Conservation (phyloP, 2,113 vertebrate species). For the Neolamprologus fasciatus region DNA sequence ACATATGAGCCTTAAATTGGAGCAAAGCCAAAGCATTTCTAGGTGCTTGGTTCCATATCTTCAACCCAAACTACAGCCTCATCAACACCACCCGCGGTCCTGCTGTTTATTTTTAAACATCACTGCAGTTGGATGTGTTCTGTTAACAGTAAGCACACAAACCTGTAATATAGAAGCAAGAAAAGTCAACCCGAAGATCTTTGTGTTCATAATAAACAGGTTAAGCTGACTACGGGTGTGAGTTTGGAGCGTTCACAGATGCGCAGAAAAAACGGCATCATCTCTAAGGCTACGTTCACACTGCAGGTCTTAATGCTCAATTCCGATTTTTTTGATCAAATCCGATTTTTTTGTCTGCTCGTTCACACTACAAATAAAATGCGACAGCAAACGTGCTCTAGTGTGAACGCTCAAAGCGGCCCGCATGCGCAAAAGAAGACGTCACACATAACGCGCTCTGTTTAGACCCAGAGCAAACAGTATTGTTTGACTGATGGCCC, state of each 20-base stretch:
- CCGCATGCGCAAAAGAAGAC: no score
- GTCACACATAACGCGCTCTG: no score
- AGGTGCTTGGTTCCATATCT: neutral
- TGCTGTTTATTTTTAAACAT: neutral
- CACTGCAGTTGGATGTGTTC: neutral
- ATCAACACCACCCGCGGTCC: neutral
- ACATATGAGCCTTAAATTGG: neutral
- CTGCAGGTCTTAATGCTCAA: no score
- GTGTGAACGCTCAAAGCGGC: fast-evolving
- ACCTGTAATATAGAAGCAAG: neutral
- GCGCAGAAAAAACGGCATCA: neutral
- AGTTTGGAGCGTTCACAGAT: neutral
- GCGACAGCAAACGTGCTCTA: fast-evolving
- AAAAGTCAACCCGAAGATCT: neutral
- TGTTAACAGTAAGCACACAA: neutral
- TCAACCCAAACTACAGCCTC: neutral
- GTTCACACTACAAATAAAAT: no score
- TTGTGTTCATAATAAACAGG: neutral
- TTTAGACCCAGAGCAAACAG: no score
- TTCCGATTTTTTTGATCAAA: no score
- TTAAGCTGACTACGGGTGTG: neutral
- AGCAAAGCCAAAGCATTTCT: neutral
- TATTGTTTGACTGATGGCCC: no score
- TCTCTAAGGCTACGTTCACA: neutral
- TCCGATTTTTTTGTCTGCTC: no score